Base-by-base conservation (phyloP, 2,888 invertebrate genomes). In the Caenorhabditis panamensis region DNA sequence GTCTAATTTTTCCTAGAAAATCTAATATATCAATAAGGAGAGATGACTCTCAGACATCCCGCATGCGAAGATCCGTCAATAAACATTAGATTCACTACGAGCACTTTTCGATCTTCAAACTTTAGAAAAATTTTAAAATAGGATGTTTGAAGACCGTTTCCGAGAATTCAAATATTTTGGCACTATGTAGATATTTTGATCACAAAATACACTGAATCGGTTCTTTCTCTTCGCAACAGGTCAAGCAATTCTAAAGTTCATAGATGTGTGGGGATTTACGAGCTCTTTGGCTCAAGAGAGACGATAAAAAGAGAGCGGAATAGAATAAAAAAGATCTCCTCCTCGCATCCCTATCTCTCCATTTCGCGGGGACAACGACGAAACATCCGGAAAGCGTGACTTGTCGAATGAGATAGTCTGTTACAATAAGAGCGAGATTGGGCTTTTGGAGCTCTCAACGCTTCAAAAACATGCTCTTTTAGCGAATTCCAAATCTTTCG, bases 261-360 rank as follows among this genome's bases (percentile, higher is more conserved):
- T n/a, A n/a, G n/a, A 68, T 11, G n/a, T n/a, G 69, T 71, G 62
- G 44, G 71, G 62, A 71, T 71, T 71, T 71, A 71, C 71, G 71
- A 72, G 56, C 18, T 13, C 8, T 41, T 13, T 13, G 31, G 31
- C 5, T 9, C 31, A 31, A 31, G 26, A 1, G 26, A 73, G 51
- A 47, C 73, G 51, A 73, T 73, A 73, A 73, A 72, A 72, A 47
- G n/a, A 31, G 49, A 37, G 44, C 41, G 24, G 36, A 37, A n/a
- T n/a, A 20, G 24, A 67, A 41, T 54, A 58, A 58, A 59, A 24
- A 58, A 49, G 41, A 49, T 16, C 56, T 63, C 51, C 20, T 37
- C 31, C 20, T 22, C 37, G 61, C 51, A 9, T 53, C 16, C 47
- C 51, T 37, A 9, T 58, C 24, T 20, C 22, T 20, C 22, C 24